These are phyloP conservation scores for Coregonus clupeaformis DNA, from an alignment of 2,113 vertebrate species.

Conservation along the genomic window DNA sequence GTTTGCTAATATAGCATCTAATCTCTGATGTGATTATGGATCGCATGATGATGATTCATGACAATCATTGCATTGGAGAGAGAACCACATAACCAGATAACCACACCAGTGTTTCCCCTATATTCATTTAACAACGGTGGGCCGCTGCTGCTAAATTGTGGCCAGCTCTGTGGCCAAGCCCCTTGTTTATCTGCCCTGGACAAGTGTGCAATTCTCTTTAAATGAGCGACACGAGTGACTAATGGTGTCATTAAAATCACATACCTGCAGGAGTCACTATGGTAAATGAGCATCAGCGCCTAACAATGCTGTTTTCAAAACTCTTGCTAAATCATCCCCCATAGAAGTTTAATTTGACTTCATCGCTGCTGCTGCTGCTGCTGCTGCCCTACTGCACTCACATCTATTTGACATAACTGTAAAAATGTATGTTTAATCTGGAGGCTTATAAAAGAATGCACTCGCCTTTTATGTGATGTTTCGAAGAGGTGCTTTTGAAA, in stretches of 20 bases:
- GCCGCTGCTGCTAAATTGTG: no score
- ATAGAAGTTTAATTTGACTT: constrained; percentile 17
- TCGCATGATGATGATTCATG: constrained; percentile 61
- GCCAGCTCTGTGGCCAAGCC: no score
- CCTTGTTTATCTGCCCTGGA: constrained; percentile 24
- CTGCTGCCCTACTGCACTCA: constrained; percentile 6
- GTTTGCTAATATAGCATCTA: constrained; percentile 57
- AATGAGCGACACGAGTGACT: constrained; percentile 55
- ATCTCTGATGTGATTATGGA: constrained; percentile 67
- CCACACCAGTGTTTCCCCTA: neutral
- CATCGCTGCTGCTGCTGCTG: no score
- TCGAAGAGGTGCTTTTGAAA: neutral
- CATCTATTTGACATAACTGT: constrained; percentile 34
- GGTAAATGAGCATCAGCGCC: constrained; percentile 57
- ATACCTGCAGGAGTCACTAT: constrained; percentile 57
- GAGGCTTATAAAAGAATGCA: constrained; percentile 21
- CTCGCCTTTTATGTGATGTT: constrained; percentile 27
- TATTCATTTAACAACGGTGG: no score
- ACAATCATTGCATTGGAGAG: constrained; percentile 58
- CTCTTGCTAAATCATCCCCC: constrained; percentile 44
- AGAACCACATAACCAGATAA: constrained; percentile 42
- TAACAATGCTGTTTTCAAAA: constrained; percentile 45
- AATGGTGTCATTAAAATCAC: constrained; percentile 67
- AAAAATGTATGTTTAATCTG: constrained; percentile 30
- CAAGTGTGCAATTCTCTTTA: constrained; percentile 43